These are phyloP conservation scores for Oryzaephilus surinamensis DNA, from an alignment of 1,140 invertebrate species.

Conservation along the genomic window DNA sequence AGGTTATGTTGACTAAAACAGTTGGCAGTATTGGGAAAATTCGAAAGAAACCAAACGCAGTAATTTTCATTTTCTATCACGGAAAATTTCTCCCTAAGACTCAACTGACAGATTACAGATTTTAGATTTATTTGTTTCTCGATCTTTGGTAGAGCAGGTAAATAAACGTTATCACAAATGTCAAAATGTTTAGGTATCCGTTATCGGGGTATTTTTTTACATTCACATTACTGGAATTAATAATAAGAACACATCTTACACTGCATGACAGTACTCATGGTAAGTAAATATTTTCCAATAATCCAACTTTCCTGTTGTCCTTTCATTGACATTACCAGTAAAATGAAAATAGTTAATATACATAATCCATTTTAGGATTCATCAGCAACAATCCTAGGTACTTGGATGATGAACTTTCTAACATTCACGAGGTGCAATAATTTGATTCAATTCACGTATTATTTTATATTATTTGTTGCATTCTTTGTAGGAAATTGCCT, in stretches of 20 bases:
- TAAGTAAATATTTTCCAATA: conserved; percentile 18
- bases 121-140: too few species aligned
- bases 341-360: neutral
- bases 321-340: neutral
- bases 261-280: conserved; percentile 37
- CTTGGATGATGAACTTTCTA: conserved; percentile 31
- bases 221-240: conserved; percentile 31
- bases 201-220: conserved; percentile 32
- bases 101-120: too few species aligned
- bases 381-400: conserved; percentile 31
- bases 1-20: too few species aligned
- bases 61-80: too few species aligned
- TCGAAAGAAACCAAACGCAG: too few species aligned
- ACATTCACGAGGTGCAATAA: conserved; percentile 30
- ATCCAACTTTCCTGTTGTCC: conserved; percentile 5
- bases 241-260: conserved; percentile 35
- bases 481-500: conserved; percentile 26
- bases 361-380: conserved; percentile 24
- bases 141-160: too few species aligned
- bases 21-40: too few species aligned
- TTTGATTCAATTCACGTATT: neutral
- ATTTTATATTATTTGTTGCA: conserved; percentile 11
- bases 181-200: conserved; percentile 32
- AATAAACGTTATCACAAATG: conserved; percentile 21
- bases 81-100: too few species aligned